Base-by-base conservation (phyloP, 2,888 invertebrate genomes). In the Tetragnatha montana region DNA sequence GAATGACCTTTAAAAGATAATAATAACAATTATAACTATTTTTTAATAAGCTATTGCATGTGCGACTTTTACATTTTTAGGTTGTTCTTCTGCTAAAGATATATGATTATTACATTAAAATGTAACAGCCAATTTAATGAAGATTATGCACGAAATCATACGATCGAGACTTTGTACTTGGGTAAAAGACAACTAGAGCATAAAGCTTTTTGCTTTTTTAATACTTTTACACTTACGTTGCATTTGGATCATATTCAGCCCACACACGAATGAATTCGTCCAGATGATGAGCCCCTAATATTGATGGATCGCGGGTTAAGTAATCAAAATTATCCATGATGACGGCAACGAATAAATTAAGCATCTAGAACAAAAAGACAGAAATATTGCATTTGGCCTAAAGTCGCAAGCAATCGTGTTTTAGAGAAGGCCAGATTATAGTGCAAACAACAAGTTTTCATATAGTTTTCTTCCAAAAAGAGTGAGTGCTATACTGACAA, bases 241-340 rank as follows among this genome's bases (percentile, higher is more conserved):
- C 99, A 94, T 98, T 98, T 92, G 99, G 99, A 95, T 99, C 99
- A 94, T 99, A 99, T 94, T 99, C 99, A 89, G 99, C 99, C 99
- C 99, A 99, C 94, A 99, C 99, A 93, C 99, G 95, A 93, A 98
- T 98, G 95, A 98, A 99, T 95, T 99, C 99, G 94, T 99, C 99
- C 93, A 99, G 96, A 95, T 99, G 99, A 96, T 99, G 99, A 92
- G 99, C 99, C 91, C 99, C 99, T 94, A 99, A 95, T 94, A 99
- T 99, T 93, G 99, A 99, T 92, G 99, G 99, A 95, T 99, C 99
- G 94, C 99, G 95, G 91, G 99, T 99, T 93, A 99, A 95, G 95
- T 99, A 99, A 95, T 99, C 99, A 94, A 99, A 99, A 95, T 99
- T 99, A 95, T 99, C 99, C 99, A 99, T 99, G 94, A 99, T 99